Conservation (phyloP, 2,113 vertebrate species). For the Noturus placidus region DNA sequence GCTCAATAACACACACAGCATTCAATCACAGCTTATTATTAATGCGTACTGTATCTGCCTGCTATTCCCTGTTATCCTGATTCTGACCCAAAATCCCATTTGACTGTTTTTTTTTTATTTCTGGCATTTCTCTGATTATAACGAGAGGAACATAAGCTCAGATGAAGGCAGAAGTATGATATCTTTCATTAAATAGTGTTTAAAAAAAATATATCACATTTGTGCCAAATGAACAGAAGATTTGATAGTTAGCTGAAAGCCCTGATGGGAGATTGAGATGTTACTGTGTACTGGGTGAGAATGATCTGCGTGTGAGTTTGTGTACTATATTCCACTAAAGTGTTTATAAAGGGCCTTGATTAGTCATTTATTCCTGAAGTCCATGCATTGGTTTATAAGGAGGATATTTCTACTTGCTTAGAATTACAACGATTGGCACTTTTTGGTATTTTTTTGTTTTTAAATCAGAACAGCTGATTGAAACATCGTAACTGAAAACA, state of each 20-base stretch:
- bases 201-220: slow-evolving; percentile 33
- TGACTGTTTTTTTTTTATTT: no score
- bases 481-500: not conserved
- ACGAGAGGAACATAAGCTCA: not conserved
- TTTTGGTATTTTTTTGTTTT: not conserved
- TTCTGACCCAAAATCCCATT: not conserved
- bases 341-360: slow-evolving; percentile 40
- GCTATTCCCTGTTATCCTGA: not conserved
- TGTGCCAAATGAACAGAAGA: slow-evolving; percentile 53
- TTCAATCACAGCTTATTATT: not conserved
- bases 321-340: slow-evolving; percentile 45
- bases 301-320: slow-evolving; percentile 12
- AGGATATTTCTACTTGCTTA: slow-evolving; percentile 1
- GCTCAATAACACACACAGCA: not conserved
- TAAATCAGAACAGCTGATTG: not conserved
- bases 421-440: not conserved
- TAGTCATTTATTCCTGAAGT: slow-evolving; percentile 28
- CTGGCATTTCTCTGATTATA: no score
- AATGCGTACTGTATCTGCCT: not conserved
- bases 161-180: slow-evolving; percentile 6
- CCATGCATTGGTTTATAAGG: not conserved
- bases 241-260: not conserved
- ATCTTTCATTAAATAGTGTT: slow-evolving; percentile 49
- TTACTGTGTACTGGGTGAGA: not conserved
- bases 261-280: not conserved